Conservation (phyloP, 1,140 invertebrate genomes). For the Helicoverpa armigera region DNA sequence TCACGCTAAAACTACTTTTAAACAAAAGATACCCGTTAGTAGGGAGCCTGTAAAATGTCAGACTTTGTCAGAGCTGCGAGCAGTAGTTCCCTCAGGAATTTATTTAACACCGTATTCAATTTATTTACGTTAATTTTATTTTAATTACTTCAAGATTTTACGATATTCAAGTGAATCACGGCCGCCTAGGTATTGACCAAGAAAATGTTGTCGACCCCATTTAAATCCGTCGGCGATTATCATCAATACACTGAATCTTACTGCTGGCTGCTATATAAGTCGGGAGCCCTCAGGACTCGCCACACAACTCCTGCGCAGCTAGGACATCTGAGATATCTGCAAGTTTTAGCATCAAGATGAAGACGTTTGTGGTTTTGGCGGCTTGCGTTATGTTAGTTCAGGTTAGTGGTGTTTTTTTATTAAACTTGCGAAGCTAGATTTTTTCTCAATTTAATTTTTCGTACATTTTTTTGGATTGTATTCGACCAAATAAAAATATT, state of each 20-base stretch:
- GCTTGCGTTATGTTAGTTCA: slow-evolving; percentile 68
- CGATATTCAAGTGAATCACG: background rate
- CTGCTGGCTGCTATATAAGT: slow-evolving; percentile 63
- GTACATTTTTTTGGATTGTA: no score
- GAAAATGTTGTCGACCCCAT: slow-evolving; percentile 64
- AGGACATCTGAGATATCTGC: background rate
- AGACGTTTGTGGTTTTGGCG: slow-evolving; percentile 69
- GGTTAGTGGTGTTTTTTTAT: slow-evolving; percentile 57
- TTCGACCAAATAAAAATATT: no score
- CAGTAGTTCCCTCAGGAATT: no score
- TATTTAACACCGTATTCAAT: no score
- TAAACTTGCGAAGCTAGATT: background rate
- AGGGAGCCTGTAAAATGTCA: no score
- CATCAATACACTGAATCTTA: slow-evolving; percentile 43
- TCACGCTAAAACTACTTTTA: no score
- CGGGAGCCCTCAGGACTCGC: background rate
- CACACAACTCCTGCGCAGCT: slow-evolving; percentile 29
- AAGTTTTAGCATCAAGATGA: slow-evolving; percentile 64
- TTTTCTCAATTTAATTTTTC: no score
- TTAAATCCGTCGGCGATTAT: slow-evolving; percentile 28
- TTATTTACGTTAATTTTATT: no score
- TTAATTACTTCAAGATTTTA: no score
- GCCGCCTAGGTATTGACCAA: background rate
- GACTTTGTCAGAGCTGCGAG: no score
- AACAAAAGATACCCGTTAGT: no score